These are phyloP conservation scores for Eubasilissa splendida DNA, from an alignment of 2,888 invertebrate genomes.

Conservation along the genomic window DNA sequence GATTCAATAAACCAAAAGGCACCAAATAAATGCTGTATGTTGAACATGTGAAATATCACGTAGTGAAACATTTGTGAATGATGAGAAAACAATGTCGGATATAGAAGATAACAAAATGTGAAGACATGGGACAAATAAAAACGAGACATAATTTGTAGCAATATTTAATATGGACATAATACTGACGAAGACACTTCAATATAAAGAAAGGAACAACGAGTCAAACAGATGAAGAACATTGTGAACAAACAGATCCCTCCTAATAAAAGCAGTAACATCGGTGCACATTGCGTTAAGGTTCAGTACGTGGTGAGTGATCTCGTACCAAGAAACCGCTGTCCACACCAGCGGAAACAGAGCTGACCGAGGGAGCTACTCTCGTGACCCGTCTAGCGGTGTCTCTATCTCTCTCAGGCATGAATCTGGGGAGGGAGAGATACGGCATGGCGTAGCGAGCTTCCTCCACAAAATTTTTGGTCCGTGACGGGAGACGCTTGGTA, in stretches of 20 bases:
- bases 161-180: no score
- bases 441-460: slow-evolving; percentile 55
- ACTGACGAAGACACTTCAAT: no score
- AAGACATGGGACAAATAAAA: slow-evolving; percentile 19
- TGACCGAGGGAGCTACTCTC: slow-evolving; percentile 53
- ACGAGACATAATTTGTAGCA: no score
- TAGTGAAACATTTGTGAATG: not conserved
- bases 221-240: not conserved
- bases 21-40: not conserved
- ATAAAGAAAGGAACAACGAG: not conserved
- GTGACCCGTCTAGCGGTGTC: slow-evolving; percentile 51
- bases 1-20: not conserved
- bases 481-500: slow-evolving; percentile 46
- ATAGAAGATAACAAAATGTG: not conserved
- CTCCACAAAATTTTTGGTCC: slow-evolving; percentile 49
- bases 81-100: not conserved
- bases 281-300: slow-evolving; percentile 3
- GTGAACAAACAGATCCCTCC: slow-evolving; percentile 11
- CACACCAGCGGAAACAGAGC: slow-evolving; percentile 53
- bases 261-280: slow-evolving; percentile 23
- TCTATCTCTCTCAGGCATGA: slow-evolving; percentile 10
- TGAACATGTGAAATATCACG: slow-evolving; percentile 3
- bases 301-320: slow-evolving; percentile 13
- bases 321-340: slow-evolving; percentile 58
- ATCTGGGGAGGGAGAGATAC: slow-evolving; percentile 48